Percentiles rank a stretch among this genome's conserved stretches.
phyloP scores from a whole-genome alignment of 2,797 vertebrate genomes.

The Dermochelys coriacea region DNA sequence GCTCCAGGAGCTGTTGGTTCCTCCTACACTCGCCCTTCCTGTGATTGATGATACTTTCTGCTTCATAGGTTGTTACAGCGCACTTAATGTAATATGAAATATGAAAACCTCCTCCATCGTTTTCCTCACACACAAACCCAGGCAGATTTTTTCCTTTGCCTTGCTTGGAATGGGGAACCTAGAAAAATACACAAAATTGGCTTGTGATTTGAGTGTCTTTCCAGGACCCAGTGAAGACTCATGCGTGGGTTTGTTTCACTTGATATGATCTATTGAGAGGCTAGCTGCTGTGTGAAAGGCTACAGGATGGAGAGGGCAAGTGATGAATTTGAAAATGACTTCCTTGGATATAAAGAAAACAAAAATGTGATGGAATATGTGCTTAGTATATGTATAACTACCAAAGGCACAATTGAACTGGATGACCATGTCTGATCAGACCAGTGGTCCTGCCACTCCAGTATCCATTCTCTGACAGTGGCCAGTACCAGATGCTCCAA shows the following conservation, averaged over 20 bases:
- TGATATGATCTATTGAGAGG: neutral
- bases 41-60: neutral
- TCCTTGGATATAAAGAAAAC: conserved; percentile 15
- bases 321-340: conserved; percentile 5
- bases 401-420: neutral
- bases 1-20: neutral
- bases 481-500: neutral
- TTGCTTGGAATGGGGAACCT: conserved; percentile 20
- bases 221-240: neutral
- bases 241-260: conserved; percentile 7
- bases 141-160: conserved; percentile 19
- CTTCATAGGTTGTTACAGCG: conserved; percentile 25
- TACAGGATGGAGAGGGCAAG: conserved; percentile 8
- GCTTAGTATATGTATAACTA: accelerated
- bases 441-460: neutral
- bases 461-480: neutral
- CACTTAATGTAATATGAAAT: neutral
- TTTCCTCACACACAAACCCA: conserved; percentile 12
- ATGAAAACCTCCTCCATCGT: neutral
- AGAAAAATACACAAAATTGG: conserved; percentile 9
- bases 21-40: neutral
- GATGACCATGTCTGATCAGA: neutral
- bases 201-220: conserved; percentile 22
- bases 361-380: neutral
- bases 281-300: neutral